Conservation (phyloP, 2,888 invertebrate species). For the Metalampra italica region DNA sequence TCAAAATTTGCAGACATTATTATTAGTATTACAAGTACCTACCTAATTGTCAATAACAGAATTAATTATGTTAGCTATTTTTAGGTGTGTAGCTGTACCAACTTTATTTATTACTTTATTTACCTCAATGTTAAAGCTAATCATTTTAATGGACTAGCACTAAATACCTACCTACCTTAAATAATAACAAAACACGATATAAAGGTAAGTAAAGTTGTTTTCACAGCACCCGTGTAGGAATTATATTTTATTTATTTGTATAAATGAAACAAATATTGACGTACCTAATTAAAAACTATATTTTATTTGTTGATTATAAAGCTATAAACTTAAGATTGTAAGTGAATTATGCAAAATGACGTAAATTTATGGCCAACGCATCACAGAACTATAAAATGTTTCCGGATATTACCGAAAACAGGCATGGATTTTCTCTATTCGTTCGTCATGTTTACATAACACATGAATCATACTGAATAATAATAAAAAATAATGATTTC, state of each 20-base stretch:
- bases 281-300: too few relatives aligned
- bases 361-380: too few relatives aligned
- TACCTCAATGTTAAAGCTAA: background rate
- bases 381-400: background rate
- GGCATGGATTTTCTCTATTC: conserved; percentile 35
- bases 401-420: conserved; percentile 27
- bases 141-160: too few relatives aligned
- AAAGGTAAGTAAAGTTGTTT: too few relatives aligned
- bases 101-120: background rate
- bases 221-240: too few relatives aligned
- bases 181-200: too few relatives aligned
- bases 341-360: background rate
- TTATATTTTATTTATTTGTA: too few relatives aligned
- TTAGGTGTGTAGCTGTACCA: background rate
- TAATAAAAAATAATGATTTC: background rate
- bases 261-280: too few relatives aligned
- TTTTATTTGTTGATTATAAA: too few relatives aligned
- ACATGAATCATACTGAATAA: conserved; percentile 18
- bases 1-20: too few relatives aligned
- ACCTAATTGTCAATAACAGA: background rate
- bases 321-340: background rate
- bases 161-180: too few relatives aligned
- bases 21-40: too few relatives aligned
- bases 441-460: conserved; percentile 49
- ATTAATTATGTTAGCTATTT: background rate